Evolutionary conservation across 2,113 vertebrate genomes (phyloP), one percentile per base, ranked within the genome.

Genomic region (Myxocyprinus asiaticus): DNA sequence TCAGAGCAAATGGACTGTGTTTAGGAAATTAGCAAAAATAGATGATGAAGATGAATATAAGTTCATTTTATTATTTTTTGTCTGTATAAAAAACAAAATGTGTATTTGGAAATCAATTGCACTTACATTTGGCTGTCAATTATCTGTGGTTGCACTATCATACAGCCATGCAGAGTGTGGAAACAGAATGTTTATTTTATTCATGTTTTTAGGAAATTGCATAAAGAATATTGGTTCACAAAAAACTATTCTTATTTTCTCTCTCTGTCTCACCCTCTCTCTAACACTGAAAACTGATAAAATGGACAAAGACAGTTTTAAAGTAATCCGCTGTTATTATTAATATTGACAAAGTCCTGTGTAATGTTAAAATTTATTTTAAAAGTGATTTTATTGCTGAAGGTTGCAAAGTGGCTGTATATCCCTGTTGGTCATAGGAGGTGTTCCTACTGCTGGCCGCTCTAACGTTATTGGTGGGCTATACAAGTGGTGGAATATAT

Each of bases 111-210:
- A 80, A 84, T 66, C 14, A 48, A 45, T 53, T 81, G 45, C 51
- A 59, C 63, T 74, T 83, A 78, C 58, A 51, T 71, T 14, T 68
- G 71, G 50, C 66, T 70, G 65, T 53, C 58, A 81, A 63, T 81
- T 81, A 81, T 76, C 47, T 64, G 12, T 56, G 51, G 48, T 33
- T 15, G 12, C 51, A 15, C 12, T 17, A 15, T 9, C 33, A 43
- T 43, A 65, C 55, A 10, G 50, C 14, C 55, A 11, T 14, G 14
- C 53, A 56, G 12, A 0, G 12, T 11, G 14, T 58, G n/a, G 6
- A 11, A 5, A 15, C 4, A 58, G n/a, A 7, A 58, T 58, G 55
- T 33, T 33, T 33, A 33, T 33, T 33, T 8, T 48, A 7, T 11
- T 62, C 53, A 17, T 64, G 63, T 58, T 71, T n/a, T 64, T 42